Conservation (phyloP, 92 coral and sea anemone genomes). For the Nematostella vectensis region DNA sequence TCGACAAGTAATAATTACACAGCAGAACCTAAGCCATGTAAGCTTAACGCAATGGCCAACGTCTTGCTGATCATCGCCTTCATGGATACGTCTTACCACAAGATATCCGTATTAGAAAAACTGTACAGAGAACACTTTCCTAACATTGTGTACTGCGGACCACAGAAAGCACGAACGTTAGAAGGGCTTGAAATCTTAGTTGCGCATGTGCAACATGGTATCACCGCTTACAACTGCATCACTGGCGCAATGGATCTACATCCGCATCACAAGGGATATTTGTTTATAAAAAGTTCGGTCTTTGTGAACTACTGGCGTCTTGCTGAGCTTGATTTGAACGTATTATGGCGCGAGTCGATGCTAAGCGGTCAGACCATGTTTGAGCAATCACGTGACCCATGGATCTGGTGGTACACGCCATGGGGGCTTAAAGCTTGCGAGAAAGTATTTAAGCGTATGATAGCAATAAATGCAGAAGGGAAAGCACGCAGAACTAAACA, state of each 20-base stretch:
- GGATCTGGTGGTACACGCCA: conserved; percentile 76
- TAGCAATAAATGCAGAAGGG: conserved; percentile 38
- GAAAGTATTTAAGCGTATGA: conserved; percentile 49
- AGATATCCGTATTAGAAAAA: conserved; percentile 41
- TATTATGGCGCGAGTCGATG: conserved; percentile 59
- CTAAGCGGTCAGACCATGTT: conserved; percentile 57
- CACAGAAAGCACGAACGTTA: conserved; percentile 13
- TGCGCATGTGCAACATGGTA: conserved; percentile 42
- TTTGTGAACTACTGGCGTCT: conserved; percentile 48
- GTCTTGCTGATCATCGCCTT: conserved; percentile 48
- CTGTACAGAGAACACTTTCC: conserved; percentile 50
- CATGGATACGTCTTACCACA: conserved; percentile 31
- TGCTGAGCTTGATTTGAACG: conserved; percentile 39
- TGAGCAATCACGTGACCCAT: conserved; percentile 49
- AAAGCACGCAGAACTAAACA: conserved; percentile 21
- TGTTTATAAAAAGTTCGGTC: conserved; percentile 46
- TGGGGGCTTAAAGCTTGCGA: conserved; percentile 71
- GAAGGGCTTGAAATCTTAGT: conserved; percentile 17
- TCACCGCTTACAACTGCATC: conserved; percentile 74
- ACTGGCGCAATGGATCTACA: conserved; percentile 42
- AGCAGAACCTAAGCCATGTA: no score
- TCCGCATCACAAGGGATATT: conserved; percentile 52
- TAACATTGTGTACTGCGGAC: conserved; percentile 56
- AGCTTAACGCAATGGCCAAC: conserved; percentile 26
- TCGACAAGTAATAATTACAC: no score